Evolutionary conservation across 2,888 invertebrate species (phyloP), one percentile per base, ranked within the genome.

Genomic region (Stratiomys singularior): DNA sequence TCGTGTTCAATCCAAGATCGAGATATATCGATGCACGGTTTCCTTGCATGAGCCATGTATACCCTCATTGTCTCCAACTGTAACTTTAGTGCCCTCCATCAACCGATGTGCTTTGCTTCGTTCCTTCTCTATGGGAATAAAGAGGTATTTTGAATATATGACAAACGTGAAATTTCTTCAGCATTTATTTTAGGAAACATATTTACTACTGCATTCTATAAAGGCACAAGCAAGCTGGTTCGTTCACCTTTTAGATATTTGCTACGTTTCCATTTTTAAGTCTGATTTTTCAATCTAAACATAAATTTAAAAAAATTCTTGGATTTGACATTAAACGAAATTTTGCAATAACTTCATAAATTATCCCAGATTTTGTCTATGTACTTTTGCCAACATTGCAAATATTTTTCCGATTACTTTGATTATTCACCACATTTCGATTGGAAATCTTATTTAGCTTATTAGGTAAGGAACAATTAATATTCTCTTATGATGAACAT

Each of bases 1-100:
- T 82, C 82, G 82, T 82, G 82, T 81, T 80, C 74, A 74, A 74
- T 74, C 60, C 58, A 23, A 58, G 58, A 74, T 58, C 52, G 74
- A 58, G 74, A 74, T 74, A 74, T 74, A 74, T 74, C 74, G 74
- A 60, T 74, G 74, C 74, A 74, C 74, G 74, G 74, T 58, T 60
- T 74, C 74, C 58, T 37, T 58, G 27, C 27, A 71, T 71, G 71
- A 37, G 5, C 47, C 46, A 7, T 30, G n/a, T 47, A 9, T 37
- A 37, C 37, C 37, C 37, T 3, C 37, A 37, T 9, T 64, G 52
- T 64, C 9, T 28, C 60, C 52, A 37, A 37, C 37, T 37, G 5
- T 9, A 37, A 37, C 37, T 58, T 13, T 58, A 23, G n/a, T 23
- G 58, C 58, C 58, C 21, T 37, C 37, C 37, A 37, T 37, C 37